Evolutionary conservation across 2,113 vertebrate species (phyloP), one percentile per base, ranked within the genome.

Genomic region (Cyprinus carpio): DNA sequence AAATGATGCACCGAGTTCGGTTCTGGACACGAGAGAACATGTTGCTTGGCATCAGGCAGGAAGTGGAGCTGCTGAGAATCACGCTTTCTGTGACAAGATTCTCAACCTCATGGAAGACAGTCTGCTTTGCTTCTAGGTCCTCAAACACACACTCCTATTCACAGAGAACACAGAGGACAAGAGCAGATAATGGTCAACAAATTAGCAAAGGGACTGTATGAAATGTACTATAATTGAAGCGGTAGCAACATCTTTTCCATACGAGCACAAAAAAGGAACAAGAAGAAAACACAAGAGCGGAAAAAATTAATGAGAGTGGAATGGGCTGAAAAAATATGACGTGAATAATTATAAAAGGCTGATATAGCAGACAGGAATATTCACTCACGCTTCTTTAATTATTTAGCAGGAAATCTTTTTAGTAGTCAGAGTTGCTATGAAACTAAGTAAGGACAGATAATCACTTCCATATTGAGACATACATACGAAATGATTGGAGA

Each of bases 41-140:
- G 58, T 91, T 93, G 91, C 96, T 97, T 6, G 98, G 98, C 87
- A 99, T 91, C 89, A 99, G 95, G 69, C 96, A 97, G 51, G 98
- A 99, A 6, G 95, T 97, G 0, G 98, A 99, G 91, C 98, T 99
- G 93, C 97, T 96, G 85, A 99, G 90, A 89, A 98, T 92, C 12
- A 96, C 93, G 0, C 85, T 91, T 27, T 96, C 92, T n/a, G 87
- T 91, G 0, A 96, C 91, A 0, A 95, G 91, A 83, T 85, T 80
- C 91, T 99, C 98, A 25, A 98, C 87, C 60, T 96, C 95, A 85
- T 91, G n/a, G 0, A 99, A 99, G 86, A 99, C 90, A 86, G 91
- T 93, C 93, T 93, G 96, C 90, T 99, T 99, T 88, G 97, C 91
- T 18, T 96, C 95, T 13, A 99, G 91, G 75, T 96, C 93, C 90